Percentiles rank a stretch among this genome's conserved stretches.
Conservation (phyloP, 2,888 invertebrate genomes). For the Troides aeacus region DNA sequence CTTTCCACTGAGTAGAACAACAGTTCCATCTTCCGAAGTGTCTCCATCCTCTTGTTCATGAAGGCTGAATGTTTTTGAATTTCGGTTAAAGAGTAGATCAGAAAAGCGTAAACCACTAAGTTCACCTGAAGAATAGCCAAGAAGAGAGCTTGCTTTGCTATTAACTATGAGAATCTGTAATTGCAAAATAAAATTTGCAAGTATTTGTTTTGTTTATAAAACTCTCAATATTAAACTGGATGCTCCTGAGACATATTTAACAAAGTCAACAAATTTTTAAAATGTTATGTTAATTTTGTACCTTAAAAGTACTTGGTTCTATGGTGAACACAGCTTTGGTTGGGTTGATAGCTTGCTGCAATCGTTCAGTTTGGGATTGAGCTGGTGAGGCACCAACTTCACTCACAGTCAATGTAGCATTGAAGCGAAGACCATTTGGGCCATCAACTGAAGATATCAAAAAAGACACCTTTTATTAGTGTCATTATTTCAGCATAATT, state of each 20-base stretch:
- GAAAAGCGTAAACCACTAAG: slow-evolving; percentile 74
- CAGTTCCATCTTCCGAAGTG: slow-evolving; percentile 77
- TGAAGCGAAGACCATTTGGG: slow-evolving; percentile 77
- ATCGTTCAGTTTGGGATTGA: slow-evolving; percentile 66
- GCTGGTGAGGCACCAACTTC: slow-evolving; percentile 64
- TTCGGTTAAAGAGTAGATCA: slow-evolving; percentile 75
- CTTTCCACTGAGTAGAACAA: slow-evolving; percentile 83
- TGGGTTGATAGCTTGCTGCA: slow-evolving; percentile 79
- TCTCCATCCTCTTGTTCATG: slow-evolving; percentile 75
- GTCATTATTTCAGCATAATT: background rate
- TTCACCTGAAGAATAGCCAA: slow-evolving; percentile 79
- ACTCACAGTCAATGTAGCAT: slow-evolving; percentile 64
- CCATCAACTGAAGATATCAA: slow-evolving; percentile 65
- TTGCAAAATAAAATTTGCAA: background rate
- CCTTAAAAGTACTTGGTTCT: slow-evolving; percentile 82
- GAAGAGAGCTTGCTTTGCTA: slow-evolving; percentile 82
- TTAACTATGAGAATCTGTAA: slow-evolving; percentile 84
- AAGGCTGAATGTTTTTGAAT: slow-evolving; percentile 68
- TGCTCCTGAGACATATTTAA: background rate
- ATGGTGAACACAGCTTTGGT: slow-evolving; percentile 85
- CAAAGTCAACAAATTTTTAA: background rate
- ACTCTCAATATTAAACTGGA: background rate
- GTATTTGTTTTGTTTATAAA: background rate
- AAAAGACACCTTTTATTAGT: background rate
- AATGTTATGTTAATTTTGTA: slow-evolving; percentile 37